A percentile compares a stretch with the other conserved stretches of the same genome.
These are phyloP conservation scores for Craseonycteris thonglongyai DNA, from an alignment of 2,113 vertebrate species.

Conservation along the genomic window DNA sequence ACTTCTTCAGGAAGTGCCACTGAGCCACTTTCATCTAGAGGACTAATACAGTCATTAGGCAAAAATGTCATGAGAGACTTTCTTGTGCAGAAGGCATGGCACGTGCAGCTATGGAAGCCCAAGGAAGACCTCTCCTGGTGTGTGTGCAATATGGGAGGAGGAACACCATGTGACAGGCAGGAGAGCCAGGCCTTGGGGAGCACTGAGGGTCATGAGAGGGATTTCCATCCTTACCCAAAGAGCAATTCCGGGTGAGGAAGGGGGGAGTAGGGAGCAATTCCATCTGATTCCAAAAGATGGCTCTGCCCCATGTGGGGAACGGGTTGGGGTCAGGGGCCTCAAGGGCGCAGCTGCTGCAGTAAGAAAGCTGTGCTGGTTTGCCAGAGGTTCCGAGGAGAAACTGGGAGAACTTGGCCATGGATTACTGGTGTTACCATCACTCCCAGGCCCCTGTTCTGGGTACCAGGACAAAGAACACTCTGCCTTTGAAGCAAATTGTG, in stretches of 20 bases:
- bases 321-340: no score
- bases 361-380: background rate
- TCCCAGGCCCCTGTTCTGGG: background rate
- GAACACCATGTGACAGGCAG: no score
- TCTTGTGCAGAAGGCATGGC: background rate
- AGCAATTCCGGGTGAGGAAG: background rate
- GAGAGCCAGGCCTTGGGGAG: no score
- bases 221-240: background rate
- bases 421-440: background rate
- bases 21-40: background rate
- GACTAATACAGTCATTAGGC: no score
- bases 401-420: no score
- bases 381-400: background rate
- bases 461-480: background rate
- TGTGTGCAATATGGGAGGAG: background rate
- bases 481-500: background rate
- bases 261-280: background rate
- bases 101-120: background rate
- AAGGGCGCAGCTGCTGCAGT: background rate
- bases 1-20: background rate
- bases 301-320: background rate
- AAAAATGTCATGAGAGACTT: background rate
- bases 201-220: rapidly evolving
- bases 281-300: background rate
- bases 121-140: background rate